These are phyloP conservation scores for Leucoraja erinaceus DNA, from an alignment of 2,113 vertebrate genomes.

Conservation along the genomic window DNA sequence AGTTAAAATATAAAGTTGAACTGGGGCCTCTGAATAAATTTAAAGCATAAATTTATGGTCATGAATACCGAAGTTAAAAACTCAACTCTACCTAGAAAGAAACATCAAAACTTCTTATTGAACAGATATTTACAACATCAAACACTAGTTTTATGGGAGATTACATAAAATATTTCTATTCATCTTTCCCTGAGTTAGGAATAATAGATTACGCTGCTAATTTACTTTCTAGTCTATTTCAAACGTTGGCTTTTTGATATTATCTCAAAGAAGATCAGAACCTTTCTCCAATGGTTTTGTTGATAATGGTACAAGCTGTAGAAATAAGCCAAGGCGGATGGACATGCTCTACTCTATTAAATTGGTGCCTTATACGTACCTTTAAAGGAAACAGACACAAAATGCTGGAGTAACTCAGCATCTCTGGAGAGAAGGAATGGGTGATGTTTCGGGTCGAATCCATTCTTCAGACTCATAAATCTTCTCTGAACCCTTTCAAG, in stretches of 20 bases:
- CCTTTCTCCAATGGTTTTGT: neutral
- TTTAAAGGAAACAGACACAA: neutral
- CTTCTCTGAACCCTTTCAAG: too few relatives aligned
- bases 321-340: neutral
- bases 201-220: neutral
- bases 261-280: neutral
- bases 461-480: too few relatives aligned
- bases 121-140: neutral
- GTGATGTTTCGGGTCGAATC: too few relatives aligned
- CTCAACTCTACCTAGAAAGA: neutral
- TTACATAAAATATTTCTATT: neutral
- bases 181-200: neutral
- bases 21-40: neutral
- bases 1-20: neutral
- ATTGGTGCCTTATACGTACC: too few relatives aligned
- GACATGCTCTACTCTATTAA: neutral
- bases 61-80: neutral
- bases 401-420: too few relatives aligned
- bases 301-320: neutral
- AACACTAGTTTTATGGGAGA: neutral
- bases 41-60: neutral
- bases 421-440: too few relatives aligned
- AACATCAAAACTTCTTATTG: neutral
- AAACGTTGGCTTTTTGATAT: slow-evolving; percentile 5
- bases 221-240: neutral